Percentiles rank a stretch among this genome's conserved stretches.
These are phyloP conservation scores for Drosophila erecta DNA, from an alignment of 1,140 invertebrate species.

Conservation along the genomic window DNA sequence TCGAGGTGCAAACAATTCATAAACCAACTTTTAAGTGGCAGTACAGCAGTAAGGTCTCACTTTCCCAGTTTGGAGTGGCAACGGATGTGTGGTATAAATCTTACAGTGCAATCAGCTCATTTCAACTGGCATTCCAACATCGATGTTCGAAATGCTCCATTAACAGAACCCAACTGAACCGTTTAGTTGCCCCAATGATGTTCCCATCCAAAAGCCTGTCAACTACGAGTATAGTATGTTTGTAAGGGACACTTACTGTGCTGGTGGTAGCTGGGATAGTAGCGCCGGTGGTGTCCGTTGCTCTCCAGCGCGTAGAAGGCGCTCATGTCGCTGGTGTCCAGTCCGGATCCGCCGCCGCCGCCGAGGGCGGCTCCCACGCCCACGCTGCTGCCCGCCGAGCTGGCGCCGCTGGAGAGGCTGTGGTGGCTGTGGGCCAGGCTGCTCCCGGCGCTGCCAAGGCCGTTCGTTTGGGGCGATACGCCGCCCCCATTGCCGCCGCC, in stretches of 20 bases:
- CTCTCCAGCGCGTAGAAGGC: conserved; percentile 84
- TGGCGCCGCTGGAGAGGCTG: conserved; percentile 75
- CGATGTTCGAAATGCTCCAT: too few relatives aligned
- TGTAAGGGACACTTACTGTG: conserved; percentile 67
- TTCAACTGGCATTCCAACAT: neutral
- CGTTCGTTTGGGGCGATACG: conserved; percentile 79
- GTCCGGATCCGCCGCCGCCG: conserved; percentile 67
- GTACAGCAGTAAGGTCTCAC: too few relatives aligned
- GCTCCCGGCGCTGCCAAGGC: conserved; percentile 70
- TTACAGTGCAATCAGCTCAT: too few relatives aligned
- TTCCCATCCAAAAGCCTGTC: neutral
- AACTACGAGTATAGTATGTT: too few relatives aligned
- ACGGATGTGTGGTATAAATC: too few relatives aligned
- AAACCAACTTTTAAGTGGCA: too few relatives aligned
- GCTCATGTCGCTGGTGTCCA: conserved; percentile 83
- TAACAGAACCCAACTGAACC: neutral
- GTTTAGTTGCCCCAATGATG: too few relatives aligned
- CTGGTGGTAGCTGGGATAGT: conserved; percentile 84
- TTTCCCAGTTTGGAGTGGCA: too few relatives aligned
- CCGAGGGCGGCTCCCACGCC: conserved; percentile 64
- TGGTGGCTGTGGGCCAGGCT: conserved; percentile 80
- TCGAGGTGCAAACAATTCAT: too few relatives aligned
- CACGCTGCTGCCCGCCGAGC: conserved; percentile 69
- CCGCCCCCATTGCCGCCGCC: conserved; percentile 56
- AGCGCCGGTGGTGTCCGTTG: conserved; percentile 82